phyloP scores from a whole-genome alignment of 2,888 invertebrate species.

The Apamea crenata region DNA sequence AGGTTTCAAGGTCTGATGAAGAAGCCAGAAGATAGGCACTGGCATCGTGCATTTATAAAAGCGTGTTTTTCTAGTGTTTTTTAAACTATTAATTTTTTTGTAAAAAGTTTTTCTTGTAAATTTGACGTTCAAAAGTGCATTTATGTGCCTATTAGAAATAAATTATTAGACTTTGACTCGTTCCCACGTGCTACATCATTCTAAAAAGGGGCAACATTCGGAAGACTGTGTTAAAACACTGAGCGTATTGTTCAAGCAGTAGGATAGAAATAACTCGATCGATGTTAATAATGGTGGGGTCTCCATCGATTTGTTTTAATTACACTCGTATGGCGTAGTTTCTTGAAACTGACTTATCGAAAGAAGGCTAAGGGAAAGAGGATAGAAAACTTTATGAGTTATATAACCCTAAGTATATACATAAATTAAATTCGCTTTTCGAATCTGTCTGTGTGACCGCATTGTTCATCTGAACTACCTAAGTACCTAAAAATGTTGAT shows the following conservation, averaged over 20 bases:
- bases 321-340: not conserved
- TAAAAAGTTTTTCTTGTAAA: no score
- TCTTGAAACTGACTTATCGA: not conserved
- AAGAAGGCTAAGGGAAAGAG: not conserved
- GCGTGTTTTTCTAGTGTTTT: no score
- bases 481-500: not conserved
- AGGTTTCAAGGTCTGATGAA: no score
- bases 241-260: not conserved
- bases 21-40: no score
- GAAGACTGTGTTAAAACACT: not conserved
- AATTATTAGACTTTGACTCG: no score
- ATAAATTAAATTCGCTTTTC: no score
- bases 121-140: no score
- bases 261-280: not conserved
- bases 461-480: not conserved
- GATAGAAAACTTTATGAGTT: not conserved
- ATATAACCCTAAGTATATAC: no score
- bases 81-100: no score
- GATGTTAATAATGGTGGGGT: not conserved
- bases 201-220: constrained; percentile 13
- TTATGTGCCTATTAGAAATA: no score
- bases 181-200: constrained; percentile 17
- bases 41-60: no score
- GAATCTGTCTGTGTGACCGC: not conserved
- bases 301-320: constrained; percentile 6